Percentiles rank a stretch among this genome's conserved stretches.
These are phyloP conservation scores for Tricholauxania praeusta DNA, from an alignment of 2,888 invertebrate genomes.

Conservation along the genomic window DNA sequence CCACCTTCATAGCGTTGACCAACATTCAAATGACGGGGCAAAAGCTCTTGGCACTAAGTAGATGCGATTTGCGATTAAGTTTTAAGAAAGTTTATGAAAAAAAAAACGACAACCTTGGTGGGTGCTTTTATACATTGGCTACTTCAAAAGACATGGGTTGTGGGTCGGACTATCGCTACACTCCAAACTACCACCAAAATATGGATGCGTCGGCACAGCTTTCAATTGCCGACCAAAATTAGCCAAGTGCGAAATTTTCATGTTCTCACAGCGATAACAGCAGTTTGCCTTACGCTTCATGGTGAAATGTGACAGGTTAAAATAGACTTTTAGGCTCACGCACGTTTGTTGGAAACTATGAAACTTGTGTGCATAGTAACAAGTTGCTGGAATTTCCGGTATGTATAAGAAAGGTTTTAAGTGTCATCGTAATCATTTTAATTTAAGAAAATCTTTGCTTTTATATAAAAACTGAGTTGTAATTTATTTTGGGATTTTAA, in stretches of 20 bases:
- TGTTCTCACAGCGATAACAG: background rate
- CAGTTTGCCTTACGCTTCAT: background rate
- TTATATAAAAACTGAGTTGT: background rate
- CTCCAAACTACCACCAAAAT: background rate
- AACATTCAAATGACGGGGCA: too few relatives aligned
- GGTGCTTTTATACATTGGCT: background rate
- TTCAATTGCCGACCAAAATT: background rate
- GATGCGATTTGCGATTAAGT: background rate
- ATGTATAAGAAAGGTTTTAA: too few relatives aligned
- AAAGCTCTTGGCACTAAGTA: background rate
- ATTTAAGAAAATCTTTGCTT: too few relatives aligned
- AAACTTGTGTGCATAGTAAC: slow-evolving; percentile 40
- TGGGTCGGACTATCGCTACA: background rate
- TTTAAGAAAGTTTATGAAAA: background rate
- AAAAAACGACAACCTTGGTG: background rate
- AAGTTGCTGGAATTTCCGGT: slow-evolving; percentile 48
- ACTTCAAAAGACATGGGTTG: background rate
- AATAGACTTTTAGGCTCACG: slow-evolving; percentile 30
- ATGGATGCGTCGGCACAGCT: background rate
- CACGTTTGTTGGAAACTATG: slow-evolving; percentile 43
- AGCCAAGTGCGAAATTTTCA: slow-evolving; percentile 14
- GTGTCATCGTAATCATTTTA: too few relatives aligned
- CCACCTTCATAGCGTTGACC: background rate
- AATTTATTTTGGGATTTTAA: background rate
- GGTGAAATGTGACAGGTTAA: background rate